Conservation (phyloP, 2,888 invertebrate genomes). For the Hemistola chrysoprasaria region DNA sequence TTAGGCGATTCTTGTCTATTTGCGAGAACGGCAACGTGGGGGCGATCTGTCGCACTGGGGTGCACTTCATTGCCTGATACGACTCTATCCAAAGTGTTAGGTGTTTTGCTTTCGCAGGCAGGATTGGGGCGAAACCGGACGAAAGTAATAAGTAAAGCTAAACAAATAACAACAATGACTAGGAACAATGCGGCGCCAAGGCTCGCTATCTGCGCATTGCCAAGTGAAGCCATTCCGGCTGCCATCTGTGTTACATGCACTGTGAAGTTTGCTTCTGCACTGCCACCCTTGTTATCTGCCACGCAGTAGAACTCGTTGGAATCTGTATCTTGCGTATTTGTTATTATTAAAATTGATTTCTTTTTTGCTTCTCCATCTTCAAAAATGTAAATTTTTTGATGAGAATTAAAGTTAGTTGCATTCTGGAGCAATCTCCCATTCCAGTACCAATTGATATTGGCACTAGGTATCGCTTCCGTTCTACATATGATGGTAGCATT, state of each 20-base stretch:
- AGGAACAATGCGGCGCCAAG: constrained; percentile 91
- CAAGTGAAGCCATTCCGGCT: constrained; percentile 90
- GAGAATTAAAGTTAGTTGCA: constrained; percentile 89
- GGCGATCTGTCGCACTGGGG: constrained; percentile 72
- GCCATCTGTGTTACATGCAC: constrained; percentile 90
- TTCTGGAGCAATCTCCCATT: constrained; percentile 90
- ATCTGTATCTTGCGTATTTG: constrained; percentile 92
- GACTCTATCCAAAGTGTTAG: constrained; percentile 87
- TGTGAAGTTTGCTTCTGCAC: constrained; percentile 94
- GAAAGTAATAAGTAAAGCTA: constrained; percentile 87
- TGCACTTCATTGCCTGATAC: constrained; percentile 83
- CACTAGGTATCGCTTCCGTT: constrained; percentile 90
- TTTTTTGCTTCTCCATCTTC: constrained; percentile 91
- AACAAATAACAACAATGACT: constrained; percentile 87
- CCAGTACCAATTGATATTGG: constrained; percentile 93
- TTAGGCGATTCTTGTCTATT: constrained; percentile 73
- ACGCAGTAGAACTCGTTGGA: constrained; percentile 94
- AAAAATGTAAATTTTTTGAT: constrained; percentile 88
- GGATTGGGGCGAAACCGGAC: constrained; percentile 88
- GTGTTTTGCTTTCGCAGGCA: constrained; percentile 88
- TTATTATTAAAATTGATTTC: constrained; percentile 88
- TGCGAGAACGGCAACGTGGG: constrained; percentile 80
- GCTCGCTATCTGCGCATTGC: constrained; percentile 92
- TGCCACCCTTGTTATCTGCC: constrained; percentile 94
- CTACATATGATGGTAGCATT: constrained; percentile 93